Percentiles rank a stretch among this genome's conserved stretches.
Conservation (phyloP, 92 coral and sea anemone species). For the Anthopleura xanthogrammica region DNA sequence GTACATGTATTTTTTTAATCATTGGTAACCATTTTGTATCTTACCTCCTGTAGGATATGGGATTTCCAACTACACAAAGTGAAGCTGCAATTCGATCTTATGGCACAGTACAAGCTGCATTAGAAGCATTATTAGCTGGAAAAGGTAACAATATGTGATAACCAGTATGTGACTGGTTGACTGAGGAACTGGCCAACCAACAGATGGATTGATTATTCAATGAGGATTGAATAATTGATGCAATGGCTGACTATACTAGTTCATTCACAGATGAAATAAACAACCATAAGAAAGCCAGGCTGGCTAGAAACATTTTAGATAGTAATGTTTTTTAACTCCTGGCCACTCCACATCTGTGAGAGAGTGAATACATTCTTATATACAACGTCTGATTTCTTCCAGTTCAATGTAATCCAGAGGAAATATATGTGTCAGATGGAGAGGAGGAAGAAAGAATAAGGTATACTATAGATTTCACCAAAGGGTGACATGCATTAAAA, state of each 20-base stretch:
- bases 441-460: slow-evolving; percentile 52
- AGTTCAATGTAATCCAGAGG: slow-evolving; percentile 71
- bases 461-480: neutral
- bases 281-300: neutral
- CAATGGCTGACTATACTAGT: neutral
- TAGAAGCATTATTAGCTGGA: slow-evolving; percentile 93
- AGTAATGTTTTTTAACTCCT: too few species aligned
- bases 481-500: too few species aligned
- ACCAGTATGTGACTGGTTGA: neutral
- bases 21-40: neutral
- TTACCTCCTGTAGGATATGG: slow-evolving; percentile 80
- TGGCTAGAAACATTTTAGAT: too few species aligned
- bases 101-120: slow-evolving; percentile 94
- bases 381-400: neutral
- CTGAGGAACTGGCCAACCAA: neutral
- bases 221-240: neutral
- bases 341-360: neutral
- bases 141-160: slow-evolving; percentile 58
- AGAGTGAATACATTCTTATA: neutral
- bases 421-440: slow-evolving; percentile 92
- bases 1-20: too few species aligned
- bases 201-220: neutral
- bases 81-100: slow-evolving; percentile 89
- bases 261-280: neutral
- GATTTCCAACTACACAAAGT: slow-evolving; percentile 81